Conservation (phyloP, 2,797 vertebrate species). For the Taeniopygia guttata region DNA sequence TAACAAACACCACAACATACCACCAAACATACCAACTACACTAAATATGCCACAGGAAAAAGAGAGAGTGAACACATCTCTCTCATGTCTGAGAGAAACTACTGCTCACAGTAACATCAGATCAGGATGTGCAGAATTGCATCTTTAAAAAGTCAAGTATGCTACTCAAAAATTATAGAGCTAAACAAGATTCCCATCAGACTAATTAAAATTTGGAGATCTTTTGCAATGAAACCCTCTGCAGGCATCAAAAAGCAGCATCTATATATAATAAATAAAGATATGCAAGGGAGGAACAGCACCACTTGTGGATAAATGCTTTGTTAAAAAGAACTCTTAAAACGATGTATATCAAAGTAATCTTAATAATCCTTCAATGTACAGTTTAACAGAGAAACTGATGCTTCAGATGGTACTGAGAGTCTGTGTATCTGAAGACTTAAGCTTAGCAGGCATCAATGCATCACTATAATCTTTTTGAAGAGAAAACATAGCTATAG, state of each 20-base stretch:
- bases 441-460: not conserved
- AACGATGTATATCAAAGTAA: not conserved
- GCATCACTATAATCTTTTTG: not conserved
- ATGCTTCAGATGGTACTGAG: not conserved
- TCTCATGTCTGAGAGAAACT: not conserved
- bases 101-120: not conserved
- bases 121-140: not conserved
- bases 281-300: not conserved
- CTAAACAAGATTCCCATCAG: not conserved
- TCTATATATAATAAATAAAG: not conserved
- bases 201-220: slow-evolving; percentile 35
- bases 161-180: not conserved
- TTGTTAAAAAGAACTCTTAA: not conserved
- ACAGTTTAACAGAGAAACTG: not conserved
- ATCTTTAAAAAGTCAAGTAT: not conserved
- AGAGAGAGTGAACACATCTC: not conserved
- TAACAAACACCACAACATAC: not conserved
- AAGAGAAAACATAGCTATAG: not conserved
- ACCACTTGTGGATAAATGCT: not conserved
- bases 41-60: not conserved
- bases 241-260: not conserved
- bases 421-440: not conserved
- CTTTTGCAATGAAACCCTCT: not conserved
- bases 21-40: not conserved
- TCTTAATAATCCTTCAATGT: not conserved